phyloP scores from a whole-genome alignment of 2,888 invertebrate species.

The Monochamus alternatus region DNA sequence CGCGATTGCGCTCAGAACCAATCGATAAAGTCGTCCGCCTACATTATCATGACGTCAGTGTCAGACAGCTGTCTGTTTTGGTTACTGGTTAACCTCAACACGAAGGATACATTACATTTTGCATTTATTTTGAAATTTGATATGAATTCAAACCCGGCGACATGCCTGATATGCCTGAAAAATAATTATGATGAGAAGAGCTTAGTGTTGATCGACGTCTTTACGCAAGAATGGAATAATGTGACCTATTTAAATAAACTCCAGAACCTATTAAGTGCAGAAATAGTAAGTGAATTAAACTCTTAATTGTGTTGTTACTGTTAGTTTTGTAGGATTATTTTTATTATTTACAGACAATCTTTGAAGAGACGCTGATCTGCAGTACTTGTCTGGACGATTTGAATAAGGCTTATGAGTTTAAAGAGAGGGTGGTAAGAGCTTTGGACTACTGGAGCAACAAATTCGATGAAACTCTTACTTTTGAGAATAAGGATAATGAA shows the following conservation, averaged over 20 bases:
- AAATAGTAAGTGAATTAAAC: slow-evolving; percentile 26
- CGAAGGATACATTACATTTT: neutral
- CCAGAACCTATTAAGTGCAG: slow-evolving; percentile 20
- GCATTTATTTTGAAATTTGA: neutral
- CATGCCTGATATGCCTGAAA: slow-evolving; percentile 25
- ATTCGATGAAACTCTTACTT: slow-evolving; percentile 6
- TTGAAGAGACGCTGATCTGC: slow-evolving; percentile 46
- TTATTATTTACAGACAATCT: slow-evolving; percentile 41
- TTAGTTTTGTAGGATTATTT: neutral
- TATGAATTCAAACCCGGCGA: slow-evolving; percentile 15
- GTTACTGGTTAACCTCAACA: slow-evolving; percentile 17
- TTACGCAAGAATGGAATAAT: slow-evolving; percentile 28
- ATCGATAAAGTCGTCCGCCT: slow-evolving; percentile 11
- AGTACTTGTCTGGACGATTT: slow-evolving; percentile 43
- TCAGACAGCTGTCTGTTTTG: slow-evolving; percentile 12
- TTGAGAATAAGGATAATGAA: neutral
- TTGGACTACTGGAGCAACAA: slow-evolving; percentile 54
- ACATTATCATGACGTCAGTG: neutral
- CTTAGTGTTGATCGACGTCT: slow-evolving; percentile 10
- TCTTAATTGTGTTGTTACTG: neutral
- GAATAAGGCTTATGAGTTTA: slow-evolving; percentile 56
- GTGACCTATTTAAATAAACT: slow-evolving; percentile 29
- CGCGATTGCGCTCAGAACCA: neutral
- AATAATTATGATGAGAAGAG: slow-evolving; percentile 14
- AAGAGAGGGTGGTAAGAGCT: slow-evolving; percentile 56